Evolutionary conservation across 92 coral and sea anemone genomes (phyloP).

Genomic region (Palythoa grandis): DNA sequence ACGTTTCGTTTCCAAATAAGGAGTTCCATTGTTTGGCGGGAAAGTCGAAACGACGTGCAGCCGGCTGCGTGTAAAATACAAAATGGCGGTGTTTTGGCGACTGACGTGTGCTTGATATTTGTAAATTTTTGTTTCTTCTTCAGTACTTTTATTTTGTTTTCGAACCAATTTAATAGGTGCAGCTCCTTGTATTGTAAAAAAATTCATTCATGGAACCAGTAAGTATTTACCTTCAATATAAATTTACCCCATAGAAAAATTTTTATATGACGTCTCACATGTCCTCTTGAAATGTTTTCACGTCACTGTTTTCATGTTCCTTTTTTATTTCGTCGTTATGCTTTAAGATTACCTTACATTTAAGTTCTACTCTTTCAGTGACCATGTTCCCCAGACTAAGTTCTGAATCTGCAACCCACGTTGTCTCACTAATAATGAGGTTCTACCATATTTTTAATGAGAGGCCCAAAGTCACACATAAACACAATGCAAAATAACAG

Average conservation of each 20-base stretch:
- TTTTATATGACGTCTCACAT: background rate
- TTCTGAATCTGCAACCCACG: background rate
- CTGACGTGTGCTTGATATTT: background rate
- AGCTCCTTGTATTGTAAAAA: background rate
- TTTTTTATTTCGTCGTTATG: background rate
- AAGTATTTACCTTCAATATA: background rate
- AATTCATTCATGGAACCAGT: background rate
- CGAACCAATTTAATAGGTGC: background rate
- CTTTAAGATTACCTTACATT: background rate
- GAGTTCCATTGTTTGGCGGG: conserved; percentile 6
- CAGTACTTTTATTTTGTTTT: background rate
- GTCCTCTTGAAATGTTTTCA: background rate
- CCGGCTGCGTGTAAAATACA: background rate
- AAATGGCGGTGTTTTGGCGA: background rate
- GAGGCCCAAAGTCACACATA: background rate
- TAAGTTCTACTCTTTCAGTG: background rate
- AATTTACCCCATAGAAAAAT: background rate
- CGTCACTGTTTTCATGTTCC: background rate
- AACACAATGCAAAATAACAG: no score
- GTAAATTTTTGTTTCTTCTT: background rate
- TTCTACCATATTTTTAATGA: background rate
- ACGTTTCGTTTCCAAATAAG: conserved; percentile 13
- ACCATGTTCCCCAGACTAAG: background rate
- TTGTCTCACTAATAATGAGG: no score
- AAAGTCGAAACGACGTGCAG: background rate